phyloP scores from a whole-genome alignment of 2,888 invertebrate genomes.

The Saturnia pavonia region DNA sequence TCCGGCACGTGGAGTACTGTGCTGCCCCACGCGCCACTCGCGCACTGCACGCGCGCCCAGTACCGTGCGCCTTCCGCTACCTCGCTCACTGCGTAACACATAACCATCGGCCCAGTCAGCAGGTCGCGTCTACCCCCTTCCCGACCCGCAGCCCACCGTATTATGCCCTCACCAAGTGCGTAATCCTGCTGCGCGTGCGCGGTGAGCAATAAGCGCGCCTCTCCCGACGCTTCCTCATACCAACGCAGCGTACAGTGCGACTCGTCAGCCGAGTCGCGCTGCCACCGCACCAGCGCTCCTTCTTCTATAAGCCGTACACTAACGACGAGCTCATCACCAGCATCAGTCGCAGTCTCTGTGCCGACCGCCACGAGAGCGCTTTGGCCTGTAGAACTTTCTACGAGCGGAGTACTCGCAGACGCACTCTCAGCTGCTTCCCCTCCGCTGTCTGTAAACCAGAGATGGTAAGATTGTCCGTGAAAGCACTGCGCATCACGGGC shows the following conservation, averaged over 20 bases:
- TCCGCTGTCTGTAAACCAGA: constrained; percentile 22
- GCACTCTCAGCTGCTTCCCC: constrained; percentile 35
- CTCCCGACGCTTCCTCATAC: constrained; percentile 84
- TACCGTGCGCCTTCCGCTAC: constrained; percentile 88
- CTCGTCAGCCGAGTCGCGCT: constrained; percentile 82
- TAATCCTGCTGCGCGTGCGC: constrained; percentile 87
- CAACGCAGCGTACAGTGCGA: constrained; percentile 86
- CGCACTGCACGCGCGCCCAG: constrained; percentile 88
- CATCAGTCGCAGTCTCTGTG: constrained; percentile 63
- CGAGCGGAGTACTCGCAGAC: not conserved
- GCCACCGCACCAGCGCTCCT: constrained; percentile 90
- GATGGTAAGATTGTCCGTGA: not conserved
- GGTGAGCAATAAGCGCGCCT: constrained; percentile 83
- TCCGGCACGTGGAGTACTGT: constrained; percentile 86
- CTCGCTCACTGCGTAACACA: constrained; percentile 79
- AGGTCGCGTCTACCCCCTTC: not conserved
- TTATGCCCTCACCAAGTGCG: constrained; percentile 69
- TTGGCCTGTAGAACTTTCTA: not conserved
- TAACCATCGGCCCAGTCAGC: not conserved
- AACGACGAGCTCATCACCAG: constrained; percentile 84
- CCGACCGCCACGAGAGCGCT: constrained; percentile 31
- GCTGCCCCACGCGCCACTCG: constrained; percentile 83
- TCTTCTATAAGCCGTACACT: constrained; percentile 86
- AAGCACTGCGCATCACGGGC: not conserved
- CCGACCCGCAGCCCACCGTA: not conserved